These are phyloP conservation scores for Rhinatrema bivittatum DNA, from an alignment of 2,797 vertebrate species.

Conservation along the genomic window DNA sequence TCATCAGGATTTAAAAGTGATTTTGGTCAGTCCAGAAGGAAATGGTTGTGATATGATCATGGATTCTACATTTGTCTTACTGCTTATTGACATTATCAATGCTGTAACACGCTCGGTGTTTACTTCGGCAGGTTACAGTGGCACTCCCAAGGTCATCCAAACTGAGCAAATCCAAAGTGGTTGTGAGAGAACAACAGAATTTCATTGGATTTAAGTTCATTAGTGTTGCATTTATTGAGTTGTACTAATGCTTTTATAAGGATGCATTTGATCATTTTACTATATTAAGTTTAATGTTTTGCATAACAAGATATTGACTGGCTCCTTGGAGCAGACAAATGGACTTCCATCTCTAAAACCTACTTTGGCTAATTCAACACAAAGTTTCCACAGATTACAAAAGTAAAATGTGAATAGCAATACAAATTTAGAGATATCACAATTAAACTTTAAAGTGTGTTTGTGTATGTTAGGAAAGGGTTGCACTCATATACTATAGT, in stretches of 20 bases:
- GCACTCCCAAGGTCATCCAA: constrained; percentile 1
- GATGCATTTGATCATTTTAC: background rate
- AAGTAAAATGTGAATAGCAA: too few relatives aligned
- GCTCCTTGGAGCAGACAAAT: too few relatives aligned
- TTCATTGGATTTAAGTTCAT: background rate
- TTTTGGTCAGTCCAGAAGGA: background rate
- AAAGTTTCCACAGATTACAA: too few relatives aligned
- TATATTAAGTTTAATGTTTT: constrained; percentile 2
- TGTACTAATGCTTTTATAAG: constrained; percentile 15
- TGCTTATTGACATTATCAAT: background rate
- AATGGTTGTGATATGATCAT: background rate
- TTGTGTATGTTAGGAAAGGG: too few relatives aligned
- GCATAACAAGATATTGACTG: too few relatives aligned
- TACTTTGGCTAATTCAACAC: too few relatives aligned
- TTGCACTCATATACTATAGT: too few relatives aligned
- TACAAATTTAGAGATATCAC: too few relatives aligned
- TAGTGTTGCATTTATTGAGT: constrained; percentile 9
- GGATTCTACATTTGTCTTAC: background rate
- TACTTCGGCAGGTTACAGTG: background rate
- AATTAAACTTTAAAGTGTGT: too few relatives aligned
- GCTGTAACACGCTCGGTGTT: background rate
- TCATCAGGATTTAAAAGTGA: background rate
- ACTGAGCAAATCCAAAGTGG: constrained; percentile 4
- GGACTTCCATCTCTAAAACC: too few relatives aligned
- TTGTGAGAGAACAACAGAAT: background rate